Base-by-base conservation (phyloP, 2,797 vertebrate genomes). In the Oryzias sinensis region DNA sequence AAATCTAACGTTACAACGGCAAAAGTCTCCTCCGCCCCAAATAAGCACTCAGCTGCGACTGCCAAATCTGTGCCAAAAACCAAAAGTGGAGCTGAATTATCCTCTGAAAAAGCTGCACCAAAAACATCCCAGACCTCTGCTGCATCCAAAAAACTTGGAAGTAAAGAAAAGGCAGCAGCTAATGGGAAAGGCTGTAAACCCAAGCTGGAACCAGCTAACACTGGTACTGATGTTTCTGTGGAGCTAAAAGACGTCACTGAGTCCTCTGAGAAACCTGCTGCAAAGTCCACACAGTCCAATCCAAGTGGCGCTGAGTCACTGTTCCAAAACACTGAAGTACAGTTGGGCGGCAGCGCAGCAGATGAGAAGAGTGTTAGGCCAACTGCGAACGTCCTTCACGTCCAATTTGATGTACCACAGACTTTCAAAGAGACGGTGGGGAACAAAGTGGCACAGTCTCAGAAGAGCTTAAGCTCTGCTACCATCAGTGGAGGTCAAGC, bases 21-120 rank as follows among this genome's bases (percentile, higher is more conserved):
- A 60, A 89, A 85, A 61, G 22, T 79, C 43, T 65, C 76, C 14
- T 37, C 83, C 15, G 90, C 91, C 67, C 74, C 79, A 50, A 77
- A 91, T 65, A 97, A 93, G 76, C 80, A 79, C 5, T 59, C 83
- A 5, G 62, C 16, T 15, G 72, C 11, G 47, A 69, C 68, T 45
- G 90, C 87, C 77, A 95, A 86, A 85, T 92, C 91, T 68, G 91
- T 90, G 59, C 58, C 69, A 1, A 96, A 95, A 86, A 88, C 70
- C 0, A 98, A 94, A 89, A 59, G 67, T 60, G n/a, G 68, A 53
- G 42, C 79, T 37, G 90, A 90, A 47, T 81, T 78, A 42, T 48
- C 80, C 46, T 49, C 58, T 24, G 82, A 84, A 59, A 96, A 93
- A 84, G 79, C 88, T 24, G 75, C 90, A 43, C 77, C 88, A 53